Conservation (phyloP, 2,888 invertebrate genomes). For the Clitarchus hookeri region DNA sequence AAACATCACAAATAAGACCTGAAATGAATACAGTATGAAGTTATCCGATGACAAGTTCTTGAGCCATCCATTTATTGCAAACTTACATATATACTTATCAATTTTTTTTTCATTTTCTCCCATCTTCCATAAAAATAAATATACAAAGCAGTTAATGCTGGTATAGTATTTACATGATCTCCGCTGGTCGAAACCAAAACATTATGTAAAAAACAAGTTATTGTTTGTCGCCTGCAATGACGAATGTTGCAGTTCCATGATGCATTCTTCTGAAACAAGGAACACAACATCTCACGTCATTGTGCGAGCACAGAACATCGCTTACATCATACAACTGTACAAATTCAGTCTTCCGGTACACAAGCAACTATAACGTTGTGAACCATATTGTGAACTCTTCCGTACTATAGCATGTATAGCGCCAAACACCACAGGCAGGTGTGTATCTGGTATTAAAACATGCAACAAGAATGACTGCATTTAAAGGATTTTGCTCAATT, state of each 20-base stretch:
- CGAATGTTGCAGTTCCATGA: not conserved
- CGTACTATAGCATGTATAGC: constrained; percentile 34
- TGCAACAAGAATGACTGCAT: constrained; percentile 29
- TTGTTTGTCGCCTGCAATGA: constrained; percentile 28
- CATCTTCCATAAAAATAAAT: constrained; percentile 43
- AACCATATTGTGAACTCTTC: not conserved
- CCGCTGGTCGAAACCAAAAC: constrained; percentile 25
- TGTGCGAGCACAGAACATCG: no score
- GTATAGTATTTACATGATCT: constrained; percentile 36
- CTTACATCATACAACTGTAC: not conserved
- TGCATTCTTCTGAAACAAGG: constrained; percentile 10
- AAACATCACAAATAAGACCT: no score
- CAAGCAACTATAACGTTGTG: not conserved
- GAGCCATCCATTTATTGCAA: not conserved
- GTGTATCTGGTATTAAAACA: constrained; percentile 36
- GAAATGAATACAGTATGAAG: not conserved
- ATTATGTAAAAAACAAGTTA: constrained; percentile 31
- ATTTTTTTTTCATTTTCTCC: constrained; percentile 31
- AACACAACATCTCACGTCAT: not conserved
- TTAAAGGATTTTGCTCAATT: no score
- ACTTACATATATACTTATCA: not conserved
- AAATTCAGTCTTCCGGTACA: not conserved
- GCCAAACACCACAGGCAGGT: constrained; percentile 21
- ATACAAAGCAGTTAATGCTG: constrained; percentile 39
- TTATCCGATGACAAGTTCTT: constrained; percentile 1